A percentile compares a stretch with the other conserved stretches of the same genome.
phyloP scores from a whole-genome alignment of 2,113 vertebrate genomes.

The Columba janthina region DNA sequence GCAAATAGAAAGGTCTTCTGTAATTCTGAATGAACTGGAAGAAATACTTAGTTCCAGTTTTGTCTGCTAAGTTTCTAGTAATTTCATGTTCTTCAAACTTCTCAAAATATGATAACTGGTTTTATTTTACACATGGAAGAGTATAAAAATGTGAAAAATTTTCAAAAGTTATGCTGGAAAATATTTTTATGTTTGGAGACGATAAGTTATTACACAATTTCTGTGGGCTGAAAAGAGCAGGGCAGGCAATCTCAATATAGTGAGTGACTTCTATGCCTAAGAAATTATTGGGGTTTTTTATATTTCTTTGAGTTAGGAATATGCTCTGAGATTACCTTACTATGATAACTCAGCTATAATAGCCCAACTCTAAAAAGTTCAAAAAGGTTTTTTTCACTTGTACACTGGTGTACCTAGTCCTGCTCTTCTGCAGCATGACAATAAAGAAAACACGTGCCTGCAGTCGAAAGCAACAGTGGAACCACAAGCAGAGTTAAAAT shows the following conservation, averaged over 20 bases:
- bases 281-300: background rate
- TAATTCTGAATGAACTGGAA: background rate
- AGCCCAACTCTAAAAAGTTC: background rate
- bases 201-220: background rate
- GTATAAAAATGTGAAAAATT: background rate
- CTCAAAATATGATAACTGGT: background rate
- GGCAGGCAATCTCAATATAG: background rate
- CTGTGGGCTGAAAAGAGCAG: background rate
- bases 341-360: background rate
- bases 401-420: background rate
- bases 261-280: background rate
- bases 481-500: background rate
- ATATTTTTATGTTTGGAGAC: background rate
- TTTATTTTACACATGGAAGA: background rate
- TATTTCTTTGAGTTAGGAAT: background rate
- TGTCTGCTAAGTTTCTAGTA: background rate
- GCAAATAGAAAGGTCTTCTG: background rate
- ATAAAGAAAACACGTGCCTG: background rate
- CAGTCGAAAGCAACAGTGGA: background rate
- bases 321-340: background rate
- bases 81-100: background rate
- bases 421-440: background rate
- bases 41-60: background rate
- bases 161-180: background rate
- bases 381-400: background rate